Base-by-base conservation (phyloP, 1,140 invertebrate species). In the Drosophila nasuta region DNA sequence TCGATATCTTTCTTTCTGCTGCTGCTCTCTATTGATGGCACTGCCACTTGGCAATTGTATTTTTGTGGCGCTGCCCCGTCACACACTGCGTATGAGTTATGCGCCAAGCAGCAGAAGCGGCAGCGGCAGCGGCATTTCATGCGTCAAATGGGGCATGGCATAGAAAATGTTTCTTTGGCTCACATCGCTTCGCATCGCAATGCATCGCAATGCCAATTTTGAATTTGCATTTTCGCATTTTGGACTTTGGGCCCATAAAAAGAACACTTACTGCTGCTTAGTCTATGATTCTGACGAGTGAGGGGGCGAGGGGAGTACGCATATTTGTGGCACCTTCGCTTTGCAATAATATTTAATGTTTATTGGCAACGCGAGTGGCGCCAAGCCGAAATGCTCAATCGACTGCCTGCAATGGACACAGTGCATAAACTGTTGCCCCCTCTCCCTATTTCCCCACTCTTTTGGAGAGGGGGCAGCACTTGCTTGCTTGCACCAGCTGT, bases 81-180 rank as follows among this genome's bases (percentile, higher is more conserved):
- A 83, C 80, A 87, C 85, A 64, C 59, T 87, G 83, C 83, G 83
- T 88, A 88, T 88, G 83, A 88, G 83, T 72, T 88, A 88, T 88
- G 80, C 79, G 51, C 41, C 41, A 33, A 25, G 20, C 20, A 20
- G 20, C 20, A 38, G 35, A 8, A 46, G 45, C 28, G 46, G 62
- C 79, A 46, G 43, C 1, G 10, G 35, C 35, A 48, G 45, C 28
- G 54, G 62, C 79, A 79, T 82, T 82, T 68, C 79, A 68, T 74
- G 59, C 82, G 66, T 77, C 83, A 86, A 86, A 86, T 86, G 79
- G 82, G 59, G 82, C 82, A 82, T 87, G 71, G 82, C 79, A 76
- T 72, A 87, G 82, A 82, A 85, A 86, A 85, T 82, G 75, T 70
- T 79, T 77, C 81, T 75, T 57, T 54, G 57, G 67, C 63, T 69